Percentiles rank a stretch among this genome's conserved stretches.
Conservation (phyloP, 2,113 vertebrate species). For the Stigmatopora argus region DNA sequence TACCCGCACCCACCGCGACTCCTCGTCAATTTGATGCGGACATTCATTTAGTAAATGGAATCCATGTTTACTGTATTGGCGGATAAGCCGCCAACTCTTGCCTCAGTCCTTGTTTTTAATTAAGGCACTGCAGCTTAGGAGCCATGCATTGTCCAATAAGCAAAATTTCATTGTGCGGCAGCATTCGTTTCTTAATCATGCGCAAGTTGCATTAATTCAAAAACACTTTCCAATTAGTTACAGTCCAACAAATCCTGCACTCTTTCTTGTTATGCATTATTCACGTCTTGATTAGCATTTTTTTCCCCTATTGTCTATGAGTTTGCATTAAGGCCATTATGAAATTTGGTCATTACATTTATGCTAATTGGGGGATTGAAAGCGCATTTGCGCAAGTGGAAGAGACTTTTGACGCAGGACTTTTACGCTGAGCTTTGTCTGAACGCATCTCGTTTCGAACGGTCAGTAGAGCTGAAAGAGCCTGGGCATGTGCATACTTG, state of each 20-base stretch:
- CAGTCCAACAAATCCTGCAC: slow-evolving; percentile 34
- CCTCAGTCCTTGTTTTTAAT: slow-evolving; percentile 33
- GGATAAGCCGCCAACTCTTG: neutral
- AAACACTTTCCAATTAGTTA: slow-evolving; percentile 41
- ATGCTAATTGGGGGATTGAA: slow-evolving; percentile 9
- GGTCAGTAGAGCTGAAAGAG: neutral
- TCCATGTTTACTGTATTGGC: slow-evolving; percentile 22
- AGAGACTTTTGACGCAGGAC: no score
- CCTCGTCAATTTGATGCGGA: slow-evolving; percentile 19
- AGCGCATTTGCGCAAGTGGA: neutral
- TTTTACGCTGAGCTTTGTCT: neutral
- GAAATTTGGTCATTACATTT: slow-evolving; percentile 21
- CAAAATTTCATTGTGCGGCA: slow-evolving; percentile 40
- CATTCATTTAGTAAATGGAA: slow-evolving; percentile 20
- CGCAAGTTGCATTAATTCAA: slow-evolving; percentile 41
- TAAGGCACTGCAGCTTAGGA: slow-evolving; percentile 25
- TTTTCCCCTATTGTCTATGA: slow-evolving; percentile 17
- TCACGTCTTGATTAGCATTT: slow-evolving; percentile 40
- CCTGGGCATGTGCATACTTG: neutral
- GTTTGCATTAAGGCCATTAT: slow-evolving; percentile 24
- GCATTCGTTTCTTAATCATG: slow-evolving; percentile 54
- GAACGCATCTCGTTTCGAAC: neutral
- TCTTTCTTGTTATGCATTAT: slow-evolving; percentile 35
- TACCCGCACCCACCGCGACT: slow-evolving; percentile 11
- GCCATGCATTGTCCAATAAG: slow-evolving; percentile 41